These are phyloP conservation scores for Cheilosia pagana DNA, from an alignment of 2,888 invertebrate genomes.

Conservation along the genomic window DNA sequence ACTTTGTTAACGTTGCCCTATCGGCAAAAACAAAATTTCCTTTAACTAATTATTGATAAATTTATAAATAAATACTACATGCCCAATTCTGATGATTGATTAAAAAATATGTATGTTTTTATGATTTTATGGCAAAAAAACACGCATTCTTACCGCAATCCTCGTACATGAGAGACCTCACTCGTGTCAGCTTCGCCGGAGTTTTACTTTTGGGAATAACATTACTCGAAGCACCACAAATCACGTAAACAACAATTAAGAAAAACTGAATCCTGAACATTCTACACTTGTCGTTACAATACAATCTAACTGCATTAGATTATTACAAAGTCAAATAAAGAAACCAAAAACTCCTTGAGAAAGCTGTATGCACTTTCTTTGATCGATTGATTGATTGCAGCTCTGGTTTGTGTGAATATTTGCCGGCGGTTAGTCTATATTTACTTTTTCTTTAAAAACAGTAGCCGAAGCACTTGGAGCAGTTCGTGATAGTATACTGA, in stretches of 20 bases:
- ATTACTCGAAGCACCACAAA: constrained; percentile 20
- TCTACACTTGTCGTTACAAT: neutral
- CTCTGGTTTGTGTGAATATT: constrained; percentile 3
- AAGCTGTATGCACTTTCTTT: constrained; percentile 22
- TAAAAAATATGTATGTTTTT: constrained; percentile 5
- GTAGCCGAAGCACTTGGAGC: constrained; percentile 64
- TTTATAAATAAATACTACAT: neutral
- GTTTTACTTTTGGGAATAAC: constrained; percentile 7
- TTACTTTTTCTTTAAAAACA: constrained; percentile 43
- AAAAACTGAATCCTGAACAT: constrained; percentile 40
- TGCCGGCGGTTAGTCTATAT: constrained; percentile 12
- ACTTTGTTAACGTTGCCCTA: neutral
- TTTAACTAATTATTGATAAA: neutral
- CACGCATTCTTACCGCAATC: constrained; percentile 63
- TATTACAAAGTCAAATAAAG: neutral
- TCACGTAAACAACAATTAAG: neutral
- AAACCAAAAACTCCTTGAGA: neutral
- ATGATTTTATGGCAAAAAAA: neutral
- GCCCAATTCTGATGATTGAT: neutral
- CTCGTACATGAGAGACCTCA: constrained; percentile 53
- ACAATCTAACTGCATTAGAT: constrained; percentile 3
- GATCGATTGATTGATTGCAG: constrained; percentile 11
- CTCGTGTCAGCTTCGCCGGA: neutral
- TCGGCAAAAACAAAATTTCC: neutral
- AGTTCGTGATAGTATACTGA: constrained; percentile 65